These are phyloP conservation scores for Synergus itoensis DNA, from an alignment of 2,888 invertebrate species.

Conservation along the genomic window DNA sequence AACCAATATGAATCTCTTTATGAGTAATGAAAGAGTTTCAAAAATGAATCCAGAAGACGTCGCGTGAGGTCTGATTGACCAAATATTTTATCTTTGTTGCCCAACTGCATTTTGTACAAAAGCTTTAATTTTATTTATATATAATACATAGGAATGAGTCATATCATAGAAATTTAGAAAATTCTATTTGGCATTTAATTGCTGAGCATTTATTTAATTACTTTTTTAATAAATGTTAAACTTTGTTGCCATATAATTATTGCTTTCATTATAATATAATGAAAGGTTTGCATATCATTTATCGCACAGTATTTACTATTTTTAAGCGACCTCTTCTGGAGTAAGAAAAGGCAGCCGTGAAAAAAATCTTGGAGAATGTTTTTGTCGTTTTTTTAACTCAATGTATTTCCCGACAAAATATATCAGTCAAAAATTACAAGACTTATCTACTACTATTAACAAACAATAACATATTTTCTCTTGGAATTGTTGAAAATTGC, in stretches of 20 bases:
- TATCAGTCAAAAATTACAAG: slow-evolving; percentile 20
- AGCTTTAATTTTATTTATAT: slow-evolving; percentile 22
- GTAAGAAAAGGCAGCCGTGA: slow-evolving; percentile 25
- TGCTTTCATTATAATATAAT: not conserved
- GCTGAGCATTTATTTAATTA: not conserved
- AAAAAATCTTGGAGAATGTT: not conserved
- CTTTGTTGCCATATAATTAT: not conserved
- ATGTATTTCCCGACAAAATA: slow-evolving; percentile 20
- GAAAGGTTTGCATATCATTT: not conserved
- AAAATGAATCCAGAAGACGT: slow-evolving; percentile 35
- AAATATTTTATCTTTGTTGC: slow-evolving; percentile 21
- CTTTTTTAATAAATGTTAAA: not conserved
- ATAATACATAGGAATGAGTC: slow-evolving; percentile 13
- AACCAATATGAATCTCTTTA: slow-evolving; percentile 6
- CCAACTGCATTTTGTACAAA: slow-evolving; percentile 28
- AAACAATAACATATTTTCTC: slow-evolving; percentile 27
- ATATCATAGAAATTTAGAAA: slow-evolving; percentile 31
- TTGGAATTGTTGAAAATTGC: slow-evolving; percentile 26
- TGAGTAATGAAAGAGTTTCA: not conserved
- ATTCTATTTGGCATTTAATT: not conserved
- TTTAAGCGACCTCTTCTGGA: slow-evolving; percentile 31
- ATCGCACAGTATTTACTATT: slow-evolving; percentile 6
- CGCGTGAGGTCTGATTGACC: not conserved
- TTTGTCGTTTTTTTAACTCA: not conserved
- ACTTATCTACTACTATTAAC: slow-evolving; percentile 18